A percentile compares a stretch with the other conserved stretches of the same genome.
These are phyloP conservation scores for Scomber japonicus DNA, from an alignment of 2,113 vertebrate species.

Conservation along the genomic window DNA sequence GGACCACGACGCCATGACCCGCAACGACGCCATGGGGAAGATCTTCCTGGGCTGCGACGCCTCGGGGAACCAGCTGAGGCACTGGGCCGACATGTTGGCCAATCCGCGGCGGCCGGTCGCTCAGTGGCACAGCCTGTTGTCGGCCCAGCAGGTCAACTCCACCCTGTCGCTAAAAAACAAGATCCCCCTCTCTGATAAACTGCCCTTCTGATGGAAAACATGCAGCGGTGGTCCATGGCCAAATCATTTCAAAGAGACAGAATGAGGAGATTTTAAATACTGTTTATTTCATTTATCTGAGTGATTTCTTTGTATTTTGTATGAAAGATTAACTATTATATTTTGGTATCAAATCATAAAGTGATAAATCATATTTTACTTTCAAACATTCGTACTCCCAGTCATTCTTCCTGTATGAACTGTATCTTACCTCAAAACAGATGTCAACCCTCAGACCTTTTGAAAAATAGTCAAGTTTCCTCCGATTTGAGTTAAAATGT, in stretches of 20 bases:
- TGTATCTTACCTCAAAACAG: background rate
- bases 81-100: slow-evolving; percentile 97
- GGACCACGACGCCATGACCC: slow-evolving; percentile 92
- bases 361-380: slow-evolving; percentile 2
- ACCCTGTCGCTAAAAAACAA: slow-evolving; percentile 84
- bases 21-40: slow-evolving; percentile 93
- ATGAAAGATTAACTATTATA: slow-evolving; percentile 22
- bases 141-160: slow-evolving; percentile 86
- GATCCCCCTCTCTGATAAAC: slow-evolving; percentile 79
- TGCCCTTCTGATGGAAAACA: slow-evolving; percentile 62
- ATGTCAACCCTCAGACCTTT: background rate
- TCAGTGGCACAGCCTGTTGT: slow-evolving; percentile 94
- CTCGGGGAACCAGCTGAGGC: slow-evolving; percentile 90
- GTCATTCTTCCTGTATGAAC: background rate
- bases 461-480: background rate
- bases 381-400: background rate
- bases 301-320: slow-evolving; percentile 9
- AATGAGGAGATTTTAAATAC: background rate
- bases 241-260: background rate
- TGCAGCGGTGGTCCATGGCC: background rate
- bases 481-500: background rate
- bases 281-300: background rate
- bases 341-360: slow-evolving; percentile 34
- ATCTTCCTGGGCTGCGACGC: slow-evolving; percentile 90
- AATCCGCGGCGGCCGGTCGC: slow-evolving; percentile 91